phyloP scores from a whole-genome alignment of 2,113 vertebrate species.

The Tragulus kanchil region DNA sequence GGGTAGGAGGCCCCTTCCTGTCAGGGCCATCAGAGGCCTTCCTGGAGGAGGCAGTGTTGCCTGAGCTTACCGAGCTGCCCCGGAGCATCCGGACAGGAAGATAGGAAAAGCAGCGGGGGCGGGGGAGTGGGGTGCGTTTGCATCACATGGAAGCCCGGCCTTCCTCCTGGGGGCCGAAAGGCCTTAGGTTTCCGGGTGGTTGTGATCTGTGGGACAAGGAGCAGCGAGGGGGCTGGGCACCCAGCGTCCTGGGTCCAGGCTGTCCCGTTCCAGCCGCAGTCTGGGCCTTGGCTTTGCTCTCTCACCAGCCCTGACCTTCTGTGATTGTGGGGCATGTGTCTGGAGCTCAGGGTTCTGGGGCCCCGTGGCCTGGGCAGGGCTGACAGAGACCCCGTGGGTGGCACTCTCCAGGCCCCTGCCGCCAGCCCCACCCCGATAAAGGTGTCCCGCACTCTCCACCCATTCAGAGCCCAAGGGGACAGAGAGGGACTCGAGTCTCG shows the following conservation, averaged over 20 bases:
- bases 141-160: background rate
- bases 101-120: background rate
- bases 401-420: background rate
- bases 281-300: too few relatives aligned
- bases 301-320: background rate
- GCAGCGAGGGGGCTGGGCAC: background rate
- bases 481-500: background rate
- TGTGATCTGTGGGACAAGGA: background rate
- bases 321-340: background rate
- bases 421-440: accelerated
- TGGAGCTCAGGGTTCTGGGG: background rate
- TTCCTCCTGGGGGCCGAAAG: background rate
- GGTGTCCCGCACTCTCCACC: background rate
- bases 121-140: background rate
- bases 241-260: background rate
- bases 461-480: background rate
- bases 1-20: background rate
- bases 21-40: background rate
- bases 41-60: background rate
- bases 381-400: background rate
- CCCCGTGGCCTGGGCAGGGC: background rate
- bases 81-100: too few relatives aligned
- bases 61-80: background rate
- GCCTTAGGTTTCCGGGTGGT: background rate
- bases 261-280: background rate